Conservation (phyloP, 2,888 invertebrate species). For the Octonoba sinensis region DNA sequence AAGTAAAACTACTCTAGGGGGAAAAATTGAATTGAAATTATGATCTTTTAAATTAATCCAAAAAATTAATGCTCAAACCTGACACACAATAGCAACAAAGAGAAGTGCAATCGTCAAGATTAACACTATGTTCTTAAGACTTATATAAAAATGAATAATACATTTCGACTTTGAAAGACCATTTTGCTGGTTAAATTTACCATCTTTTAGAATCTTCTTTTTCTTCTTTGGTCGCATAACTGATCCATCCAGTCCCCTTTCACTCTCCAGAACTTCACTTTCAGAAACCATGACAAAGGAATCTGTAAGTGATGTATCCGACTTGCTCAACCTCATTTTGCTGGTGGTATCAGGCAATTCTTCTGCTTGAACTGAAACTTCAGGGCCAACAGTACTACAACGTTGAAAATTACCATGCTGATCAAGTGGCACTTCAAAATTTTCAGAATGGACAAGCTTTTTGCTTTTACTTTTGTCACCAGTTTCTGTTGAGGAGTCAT, state of each 20-base stretch:
- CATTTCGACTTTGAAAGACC: neutral
- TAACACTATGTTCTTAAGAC: too few species aligned
- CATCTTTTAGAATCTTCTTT: conserved; percentile 71
- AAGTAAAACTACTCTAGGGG: too few species aligned
- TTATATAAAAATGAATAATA: neutral
- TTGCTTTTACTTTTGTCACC: conserved; percentile 19
- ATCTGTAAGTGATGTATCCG: conserved; percentile 90
- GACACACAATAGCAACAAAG: too few species aligned
- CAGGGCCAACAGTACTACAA: conserved; percentile 68
- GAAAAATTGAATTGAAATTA: too few species aligned
- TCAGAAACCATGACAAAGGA: conserved; percentile 84
- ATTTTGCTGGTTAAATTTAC: conserved; percentile 64
- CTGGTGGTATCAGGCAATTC: conserved; percentile 60
- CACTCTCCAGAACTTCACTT: conserved; percentile 70
- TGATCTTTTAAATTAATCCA: too few species aligned
- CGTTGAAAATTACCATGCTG: conserved; percentile 50
- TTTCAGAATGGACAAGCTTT: conserved; percentile 41
- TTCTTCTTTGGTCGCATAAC: conserved; percentile 41
- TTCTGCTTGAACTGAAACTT: conserved; percentile 67
- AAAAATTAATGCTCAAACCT: too few species aligned
- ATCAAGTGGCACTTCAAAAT: conserved; percentile 35
- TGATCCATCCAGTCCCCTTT: conserved; percentile 68
- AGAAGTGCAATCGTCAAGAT: too few species aligned
- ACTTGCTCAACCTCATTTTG: conserved; percentile 84
- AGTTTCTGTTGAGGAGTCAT: neutral